A percentile compares a stretch with the other conserved stretches of the same genome.
Conservation (phyloP, 2,797 vertebrate species). For the Typhlichthys eigenmanni region DNA sequence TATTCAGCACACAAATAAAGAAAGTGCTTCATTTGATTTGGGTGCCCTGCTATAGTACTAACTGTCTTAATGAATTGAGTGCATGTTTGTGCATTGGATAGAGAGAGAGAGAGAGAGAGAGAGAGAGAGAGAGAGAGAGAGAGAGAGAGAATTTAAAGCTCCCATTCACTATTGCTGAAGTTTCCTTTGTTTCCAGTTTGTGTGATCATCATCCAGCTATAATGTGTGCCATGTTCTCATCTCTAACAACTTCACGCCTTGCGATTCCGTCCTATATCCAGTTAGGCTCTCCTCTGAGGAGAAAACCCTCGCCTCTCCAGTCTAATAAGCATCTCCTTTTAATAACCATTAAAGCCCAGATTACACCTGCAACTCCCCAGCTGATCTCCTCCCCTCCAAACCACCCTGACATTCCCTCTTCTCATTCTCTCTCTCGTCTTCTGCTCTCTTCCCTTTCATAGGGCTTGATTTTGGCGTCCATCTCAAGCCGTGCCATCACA, state of each 20-base stretch:
- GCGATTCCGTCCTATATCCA: slow-evolving; percentile 62
- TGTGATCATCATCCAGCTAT: slow-evolving; percentile 15
- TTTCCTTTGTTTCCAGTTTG: slow-evolving; percentile 28
- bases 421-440: neutral
- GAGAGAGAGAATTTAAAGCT: no score
- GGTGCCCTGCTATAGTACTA: neutral
- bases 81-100: neutral
- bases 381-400: neutral
- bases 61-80: no score
- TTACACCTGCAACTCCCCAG: slow-evolving; percentile 38
- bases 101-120: no score
- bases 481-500: no score
- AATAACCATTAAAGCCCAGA: slow-evolving; percentile 58
- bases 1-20: no score
- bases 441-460: slow-evolving; percentile 1
- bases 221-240: slow-evolving; percentile 12
- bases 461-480: no score
- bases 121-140: no score
- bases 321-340: slow-evolving; percentile 52
- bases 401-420: neutral
- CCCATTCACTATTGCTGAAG: slow-evolving; percentile 6
- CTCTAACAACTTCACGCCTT: slow-evolving; percentile 40
- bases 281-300: slow-evolving; percentile 57
- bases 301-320: slow-evolving; percentile 33
- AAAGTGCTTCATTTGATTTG: no score